Conservation (phyloP, 2,797 vertebrate species). For the Chloroceryle inda region DNA sequence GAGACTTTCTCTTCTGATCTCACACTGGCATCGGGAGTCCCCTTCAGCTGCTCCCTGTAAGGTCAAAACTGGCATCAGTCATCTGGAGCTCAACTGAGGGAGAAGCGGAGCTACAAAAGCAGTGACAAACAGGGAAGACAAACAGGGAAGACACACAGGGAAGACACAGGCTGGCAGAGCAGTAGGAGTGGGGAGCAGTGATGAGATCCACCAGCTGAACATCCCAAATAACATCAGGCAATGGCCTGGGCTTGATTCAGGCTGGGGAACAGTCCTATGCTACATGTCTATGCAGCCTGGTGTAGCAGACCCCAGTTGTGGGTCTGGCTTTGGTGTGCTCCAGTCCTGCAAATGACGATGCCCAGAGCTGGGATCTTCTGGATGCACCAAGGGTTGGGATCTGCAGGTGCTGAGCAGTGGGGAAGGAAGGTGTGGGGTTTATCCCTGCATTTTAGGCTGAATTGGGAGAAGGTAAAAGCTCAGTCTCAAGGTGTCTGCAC, state of each 20-base stretch:
- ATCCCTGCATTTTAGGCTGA: background rate
- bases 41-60: background rate
- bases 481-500: background rate
- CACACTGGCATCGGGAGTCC: background rate
- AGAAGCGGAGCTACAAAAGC: background rate
- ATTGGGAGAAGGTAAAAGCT: background rate
- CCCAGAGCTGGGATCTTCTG: background rate
- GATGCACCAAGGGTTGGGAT: accelerated
- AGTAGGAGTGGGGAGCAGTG: background rate
- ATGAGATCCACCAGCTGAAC: background rate
- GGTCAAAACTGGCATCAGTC: background rate
- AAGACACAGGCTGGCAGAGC: background rate
- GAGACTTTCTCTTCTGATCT: slow-evolving; percentile 34
- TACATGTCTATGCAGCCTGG: accelerated
- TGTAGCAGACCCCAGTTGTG: background rate
- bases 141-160: accelerated
- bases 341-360: background rate
- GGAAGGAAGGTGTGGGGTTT: background rate
- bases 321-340: background rate
- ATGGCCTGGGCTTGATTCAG: background rate
- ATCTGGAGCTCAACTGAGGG: background rate
- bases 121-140: background rate
- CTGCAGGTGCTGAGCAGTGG: background rate
- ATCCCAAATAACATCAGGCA: background rate
- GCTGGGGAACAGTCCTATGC: too few relatives aligned